phyloP scores from a whole-genome alignment of 2,888 invertebrate species.

The Chironomus tentans region DNA sequence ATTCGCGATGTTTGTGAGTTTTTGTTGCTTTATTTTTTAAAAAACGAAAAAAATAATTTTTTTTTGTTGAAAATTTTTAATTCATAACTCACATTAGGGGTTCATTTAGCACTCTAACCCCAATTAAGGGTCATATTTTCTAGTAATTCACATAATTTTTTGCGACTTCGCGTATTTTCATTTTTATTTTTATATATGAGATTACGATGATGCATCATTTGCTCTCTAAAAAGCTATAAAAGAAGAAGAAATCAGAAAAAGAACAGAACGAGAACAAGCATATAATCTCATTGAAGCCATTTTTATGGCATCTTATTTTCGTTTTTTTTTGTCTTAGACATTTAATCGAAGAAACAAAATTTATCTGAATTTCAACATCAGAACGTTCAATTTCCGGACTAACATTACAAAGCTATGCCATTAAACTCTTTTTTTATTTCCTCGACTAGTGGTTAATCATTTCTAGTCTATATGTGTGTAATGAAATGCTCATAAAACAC shows the following conservation, averaged over 20 bases:
- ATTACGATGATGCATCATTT: neutral
- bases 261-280: neutral
- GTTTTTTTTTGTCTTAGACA: neutral
- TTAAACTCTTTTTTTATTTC: conserved; percentile 11
- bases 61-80: too few relatives aligned
- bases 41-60: too few relatives aligned
- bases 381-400: conserved; percentile 10
- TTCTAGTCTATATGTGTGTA: neutral
- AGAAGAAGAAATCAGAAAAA: neutral
- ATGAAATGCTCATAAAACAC: neutral
- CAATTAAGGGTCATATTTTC: too few relatives aligned
- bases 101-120: too few relatives aligned
- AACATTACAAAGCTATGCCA: neutral
- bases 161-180: neutral
- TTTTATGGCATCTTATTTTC: too few relatives aligned
- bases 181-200: neutral
- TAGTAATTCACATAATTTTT: neutral
- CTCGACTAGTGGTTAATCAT: neutral
- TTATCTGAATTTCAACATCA: conserved; percentile 9
- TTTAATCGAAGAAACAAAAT: neutral
- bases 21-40: too few relatives aligned
- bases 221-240: neutral
- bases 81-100: too few relatives aligned
- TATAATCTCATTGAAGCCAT: neutral
- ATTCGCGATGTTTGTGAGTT: too few relatives aligned